phyloP scores from a whole-genome alignment of 1,140 invertebrate genomes.

The Colletes latitarsis region DNA sequence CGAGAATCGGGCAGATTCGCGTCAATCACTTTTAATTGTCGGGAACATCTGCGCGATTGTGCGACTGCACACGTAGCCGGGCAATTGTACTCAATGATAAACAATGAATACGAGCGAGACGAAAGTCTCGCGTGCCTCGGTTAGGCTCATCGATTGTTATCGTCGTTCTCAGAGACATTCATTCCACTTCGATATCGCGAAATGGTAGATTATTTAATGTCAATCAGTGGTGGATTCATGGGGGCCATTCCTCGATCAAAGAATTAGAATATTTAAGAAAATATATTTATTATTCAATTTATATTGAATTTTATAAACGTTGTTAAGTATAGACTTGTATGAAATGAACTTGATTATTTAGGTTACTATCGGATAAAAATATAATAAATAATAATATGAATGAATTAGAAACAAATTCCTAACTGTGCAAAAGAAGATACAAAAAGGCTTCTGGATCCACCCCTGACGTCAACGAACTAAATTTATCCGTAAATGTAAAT shows the following conservation, averaged over 20 bases:
- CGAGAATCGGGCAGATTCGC: conserved; percentile 53
- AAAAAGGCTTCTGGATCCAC: no score
- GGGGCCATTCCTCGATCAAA: no score
- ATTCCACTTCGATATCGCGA: neutral
- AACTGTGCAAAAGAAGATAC: no score
- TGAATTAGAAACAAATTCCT: no score
- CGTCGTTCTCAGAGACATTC: neutral
- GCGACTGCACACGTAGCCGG: conserved; percentile 20
- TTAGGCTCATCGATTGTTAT: conserved; percentile 34
- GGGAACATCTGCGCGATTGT: conserved; percentile 53
- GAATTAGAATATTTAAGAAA: no score
- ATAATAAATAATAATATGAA: no score
- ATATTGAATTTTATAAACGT: no score
- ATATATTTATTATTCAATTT: no score
- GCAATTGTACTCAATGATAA: conserved; percentile 46
- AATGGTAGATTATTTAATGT: neutral
- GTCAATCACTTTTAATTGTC: conserved; percentile 70
- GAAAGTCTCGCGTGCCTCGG: conserved; percentile 23
- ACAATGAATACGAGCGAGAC: conserved; percentile 30
- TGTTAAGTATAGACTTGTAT: no score
- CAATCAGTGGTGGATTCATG: no score
- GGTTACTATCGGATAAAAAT: no score
- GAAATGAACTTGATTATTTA: no score
- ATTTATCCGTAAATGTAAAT: conserved; percentile 5
- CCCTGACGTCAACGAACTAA: neutral